Conservation (phyloP, 2,113 vertebrate species). For the Eulacestoma nigropectus region DNA sequence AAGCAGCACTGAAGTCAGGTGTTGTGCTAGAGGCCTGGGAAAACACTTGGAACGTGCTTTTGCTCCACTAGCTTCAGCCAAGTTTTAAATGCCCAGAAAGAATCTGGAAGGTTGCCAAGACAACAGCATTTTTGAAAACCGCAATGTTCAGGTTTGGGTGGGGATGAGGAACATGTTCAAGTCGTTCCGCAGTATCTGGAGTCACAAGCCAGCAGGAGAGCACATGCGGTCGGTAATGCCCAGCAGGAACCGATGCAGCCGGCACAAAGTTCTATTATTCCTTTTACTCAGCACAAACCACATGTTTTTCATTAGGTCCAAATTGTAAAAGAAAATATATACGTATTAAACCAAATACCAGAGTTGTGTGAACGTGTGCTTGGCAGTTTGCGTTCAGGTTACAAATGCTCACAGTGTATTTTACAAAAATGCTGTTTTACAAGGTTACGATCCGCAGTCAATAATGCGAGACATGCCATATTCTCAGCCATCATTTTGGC, state of each 20-base stretch:
- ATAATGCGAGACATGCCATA: neutral
- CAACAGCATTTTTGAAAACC: neutral
- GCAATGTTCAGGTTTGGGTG: constrained; percentile 3
- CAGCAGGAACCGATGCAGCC: neutral
- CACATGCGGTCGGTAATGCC: neutral
- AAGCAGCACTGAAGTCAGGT: neutral
- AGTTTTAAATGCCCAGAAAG: constrained; percentile 16
- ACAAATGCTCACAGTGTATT: neutral
- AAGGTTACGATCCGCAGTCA: neutral
- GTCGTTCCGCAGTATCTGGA: neutral
- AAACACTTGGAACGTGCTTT: neutral
- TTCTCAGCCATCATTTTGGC: neutral
- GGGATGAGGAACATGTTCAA: constrained; percentile 5
- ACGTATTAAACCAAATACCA: constrained; percentile 35
- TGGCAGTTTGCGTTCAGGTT: constrained; percentile 17
- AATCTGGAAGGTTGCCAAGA: constrained; percentile 1
- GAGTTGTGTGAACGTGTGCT: neutral
- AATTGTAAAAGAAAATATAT: constrained; percentile 56
- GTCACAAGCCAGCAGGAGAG: neutral
- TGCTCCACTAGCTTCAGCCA: neutral
- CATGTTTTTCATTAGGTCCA: constrained; percentile 45
- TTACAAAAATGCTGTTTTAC: neutral
- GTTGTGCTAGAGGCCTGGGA: neutral
- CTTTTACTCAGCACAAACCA: constrained; percentile 20
- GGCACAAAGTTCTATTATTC: neutral